These are phyloP conservation scores for Megaustenia siamemsis DNA, from an alignment of 2,888 invertebrate genomes.

Conservation along the genomic window DNA sequence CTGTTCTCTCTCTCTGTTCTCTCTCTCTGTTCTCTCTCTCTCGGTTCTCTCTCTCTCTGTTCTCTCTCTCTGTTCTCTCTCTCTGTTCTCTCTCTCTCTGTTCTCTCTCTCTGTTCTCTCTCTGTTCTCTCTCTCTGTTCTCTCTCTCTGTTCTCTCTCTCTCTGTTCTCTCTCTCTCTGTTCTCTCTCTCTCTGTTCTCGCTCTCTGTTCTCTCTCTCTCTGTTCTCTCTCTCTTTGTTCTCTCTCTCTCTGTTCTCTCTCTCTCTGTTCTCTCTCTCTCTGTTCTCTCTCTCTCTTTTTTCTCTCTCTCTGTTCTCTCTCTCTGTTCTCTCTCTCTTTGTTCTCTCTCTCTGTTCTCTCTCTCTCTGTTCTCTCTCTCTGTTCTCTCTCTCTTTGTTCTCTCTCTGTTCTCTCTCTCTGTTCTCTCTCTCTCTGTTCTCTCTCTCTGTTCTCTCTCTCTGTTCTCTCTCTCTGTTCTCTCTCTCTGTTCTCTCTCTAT, in stretches of 20 bases:
- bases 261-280: background rate
- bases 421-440: background rate
- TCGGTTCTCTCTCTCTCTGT: slow-evolving; percentile 38
- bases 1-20: slow-evolving; percentile 12
- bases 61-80: slow-evolving; percentile 12
- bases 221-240: background rate
- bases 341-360: background rate
- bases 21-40: slow-evolving; percentile 7
- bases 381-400: background rate
- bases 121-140: background rate
- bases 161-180: background rate
- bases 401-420: background rate
- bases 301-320: background rate
- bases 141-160: slow-evolving; percentile 2
- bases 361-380: background rate
- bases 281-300: no score
- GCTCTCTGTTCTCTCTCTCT: no score
- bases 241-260: background rate
- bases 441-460: background rate
- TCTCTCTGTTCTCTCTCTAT: background rate
- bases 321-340: background rate
- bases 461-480: background rate
- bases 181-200: no score
- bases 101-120: background rate
- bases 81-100: background rate